These are phyloP conservation scores for Rhincodon typus DNA, from an alignment of 2,797 vertebrate species.

Conservation along the genomic window DNA sequence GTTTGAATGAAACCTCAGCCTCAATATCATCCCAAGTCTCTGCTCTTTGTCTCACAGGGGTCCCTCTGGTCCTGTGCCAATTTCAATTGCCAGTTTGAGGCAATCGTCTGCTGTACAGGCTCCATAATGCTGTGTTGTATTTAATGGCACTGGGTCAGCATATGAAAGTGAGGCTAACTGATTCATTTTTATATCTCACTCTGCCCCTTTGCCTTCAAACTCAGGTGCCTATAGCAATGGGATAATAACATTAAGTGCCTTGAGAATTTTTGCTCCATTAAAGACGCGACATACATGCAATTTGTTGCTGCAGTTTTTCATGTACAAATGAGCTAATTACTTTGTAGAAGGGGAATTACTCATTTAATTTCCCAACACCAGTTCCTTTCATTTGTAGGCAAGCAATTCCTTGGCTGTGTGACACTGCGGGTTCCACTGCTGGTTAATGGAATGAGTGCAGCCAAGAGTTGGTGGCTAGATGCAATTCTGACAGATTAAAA, in stretches of 20 bases:
- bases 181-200: background rate
- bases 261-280: background rate
- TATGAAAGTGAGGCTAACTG: background rate
- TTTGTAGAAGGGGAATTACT: background rate
- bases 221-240: background rate
- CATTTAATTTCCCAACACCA: background rate
- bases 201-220: background rate
- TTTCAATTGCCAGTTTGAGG: background rate
- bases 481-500: background rate
- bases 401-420: background rate
- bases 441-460: background rate
- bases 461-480: background rate
- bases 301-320: background rate
- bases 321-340: background rate
- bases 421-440: background rate
- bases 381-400: background rate
- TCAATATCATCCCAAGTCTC: background rate
- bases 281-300: background rate
- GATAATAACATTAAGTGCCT: background rate
- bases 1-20: constrained; percentile 2
- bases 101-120: background rate
- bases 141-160: background rate
- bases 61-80: constrained; percentile 14
- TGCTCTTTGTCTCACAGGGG: constrained; percentile 5
- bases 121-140: background rate